Percentiles rank a stretch among this genome's conserved stretches.
Evolutionary conservation across 2,888 invertebrate species (phyloP).

Genomic region (Apamea anceps): DNA sequence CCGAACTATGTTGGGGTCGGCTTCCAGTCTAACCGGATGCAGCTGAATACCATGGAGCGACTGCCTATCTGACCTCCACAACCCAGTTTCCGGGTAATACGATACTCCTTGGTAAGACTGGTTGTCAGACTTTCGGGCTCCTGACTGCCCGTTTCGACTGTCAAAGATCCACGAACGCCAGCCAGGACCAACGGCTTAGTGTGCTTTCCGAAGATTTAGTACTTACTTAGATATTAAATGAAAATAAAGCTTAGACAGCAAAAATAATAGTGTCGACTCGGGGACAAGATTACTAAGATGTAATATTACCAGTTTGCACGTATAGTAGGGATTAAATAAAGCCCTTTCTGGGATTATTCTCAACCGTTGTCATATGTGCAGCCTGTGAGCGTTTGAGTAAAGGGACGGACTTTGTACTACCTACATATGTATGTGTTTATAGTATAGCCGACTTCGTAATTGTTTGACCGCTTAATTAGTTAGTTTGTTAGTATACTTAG

Average conservation of each 20-base stretch:
- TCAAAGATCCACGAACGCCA: background rate
- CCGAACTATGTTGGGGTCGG: background rate
- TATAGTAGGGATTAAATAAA: conserved; percentile 10
- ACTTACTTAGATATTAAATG: background rate
- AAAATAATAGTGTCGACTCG: conserved; percentile 4
- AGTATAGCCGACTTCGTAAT: background rate
- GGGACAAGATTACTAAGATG: background rate
- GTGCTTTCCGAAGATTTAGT: background rate
- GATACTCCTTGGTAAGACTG: background rate
- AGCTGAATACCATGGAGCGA: no score
- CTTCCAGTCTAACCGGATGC: background rate
- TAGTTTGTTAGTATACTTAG: background rate
- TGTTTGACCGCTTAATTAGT: background rate
- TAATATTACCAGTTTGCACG: background rate
- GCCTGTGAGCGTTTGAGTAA: background rate
- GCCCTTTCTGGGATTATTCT: conserved; percentile 18
- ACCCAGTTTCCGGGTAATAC: background rate
- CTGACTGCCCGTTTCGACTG: background rate
- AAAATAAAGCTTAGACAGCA: conserved; percentile 2
- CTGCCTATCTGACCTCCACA: background rate
- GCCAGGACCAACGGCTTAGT: background rate
- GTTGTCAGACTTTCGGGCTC: background rate
- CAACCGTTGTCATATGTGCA: conserved; percentile 16
- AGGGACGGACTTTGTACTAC: background rate
- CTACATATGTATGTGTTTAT: background rate